phyloP scores from a whole-genome alignment of 2,113 vertebrate species.

The Albula glossodonta region DNA sequence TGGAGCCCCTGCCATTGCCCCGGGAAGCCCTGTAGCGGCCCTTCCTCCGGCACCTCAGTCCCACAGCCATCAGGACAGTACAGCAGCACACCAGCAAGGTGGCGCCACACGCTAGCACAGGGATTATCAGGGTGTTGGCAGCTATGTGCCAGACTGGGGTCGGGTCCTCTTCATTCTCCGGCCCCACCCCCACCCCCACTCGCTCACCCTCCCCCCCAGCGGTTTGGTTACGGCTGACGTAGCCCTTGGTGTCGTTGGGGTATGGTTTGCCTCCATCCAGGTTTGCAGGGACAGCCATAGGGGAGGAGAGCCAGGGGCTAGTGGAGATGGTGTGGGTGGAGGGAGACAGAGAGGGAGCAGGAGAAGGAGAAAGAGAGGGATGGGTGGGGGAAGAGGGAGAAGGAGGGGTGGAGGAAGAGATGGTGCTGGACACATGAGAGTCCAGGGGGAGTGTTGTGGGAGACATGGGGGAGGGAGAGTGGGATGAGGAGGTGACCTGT shows the following conservation, averaged over 20 bases:
- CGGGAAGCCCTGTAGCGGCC: constrained; percentile 70
- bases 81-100: constrained; percentile 78
- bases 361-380: neutral
- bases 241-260: constrained; percentile 76
- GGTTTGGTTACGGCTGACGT: constrained; percentile 70
- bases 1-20: constrained; percentile 56
- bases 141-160: constrained; percentile 58
- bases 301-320: constrained; percentile 20
- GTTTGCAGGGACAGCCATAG: constrained; percentile 36
- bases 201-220: constrained; percentile 32
- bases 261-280: constrained; percentile 72
- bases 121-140: constrained; percentile 68
- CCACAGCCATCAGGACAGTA: constrained; percentile 61
- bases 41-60: constrained; percentile 67
- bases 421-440: neutral
- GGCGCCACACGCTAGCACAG: constrained; percentile 64
- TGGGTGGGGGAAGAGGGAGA: constrained; percentile 16
- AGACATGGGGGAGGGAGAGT: neutral
- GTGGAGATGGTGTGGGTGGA: neutral
- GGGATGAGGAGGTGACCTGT: constrained; percentile 5
- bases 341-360: constrained; percentile 18
- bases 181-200: constrained; percentile 2
- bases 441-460: neutral
- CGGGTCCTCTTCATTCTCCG: constrained; percentile 30
- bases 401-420: neutral